Percentiles rank a stretch among this genome's conserved stretches.
Conservation (phyloP, 2,797 vertebrate species). For the Lepilemur ruficaudatus region DNA sequence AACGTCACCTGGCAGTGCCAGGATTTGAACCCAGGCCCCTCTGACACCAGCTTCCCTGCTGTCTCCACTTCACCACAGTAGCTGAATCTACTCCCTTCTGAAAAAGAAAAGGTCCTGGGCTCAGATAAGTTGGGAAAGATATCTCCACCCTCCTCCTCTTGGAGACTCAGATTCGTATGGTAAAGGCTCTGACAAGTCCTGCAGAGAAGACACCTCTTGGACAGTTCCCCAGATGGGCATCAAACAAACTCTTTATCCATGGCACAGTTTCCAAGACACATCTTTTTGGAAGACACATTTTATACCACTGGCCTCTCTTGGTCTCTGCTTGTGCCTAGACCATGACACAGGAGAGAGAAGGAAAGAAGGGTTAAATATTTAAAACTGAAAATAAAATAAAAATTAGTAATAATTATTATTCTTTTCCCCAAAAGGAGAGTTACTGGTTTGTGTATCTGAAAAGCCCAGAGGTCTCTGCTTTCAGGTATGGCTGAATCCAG, state of each 20-base stretch:
- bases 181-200: slow-evolving; percentile 22
- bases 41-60: not conserved
- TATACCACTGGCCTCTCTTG: not conserved
- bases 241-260: not conserved
- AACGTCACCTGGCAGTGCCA: fast-evolving
- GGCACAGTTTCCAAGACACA: not conserved
- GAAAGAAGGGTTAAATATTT: not conserved
- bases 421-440: not conserved
- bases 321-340: not conserved
- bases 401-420: not conserved
- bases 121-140: not conserved
- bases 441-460: not conserved
- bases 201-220: not conserved
- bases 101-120: not conserved
- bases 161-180: not conserved
- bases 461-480: not conserved
- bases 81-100: not conserved
- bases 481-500: not conserved
- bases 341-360: not conserved
- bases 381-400: not conserved
- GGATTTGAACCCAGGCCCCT: not conserved
- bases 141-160: not conserved
- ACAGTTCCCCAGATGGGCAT: not conserved
- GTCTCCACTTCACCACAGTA: not conserved
- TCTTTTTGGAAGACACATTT: not conserved